phyloP scores from a whole-genome alignment of 2,113 vertebrate genomes.

The Paedocypris sp. region DNA sequence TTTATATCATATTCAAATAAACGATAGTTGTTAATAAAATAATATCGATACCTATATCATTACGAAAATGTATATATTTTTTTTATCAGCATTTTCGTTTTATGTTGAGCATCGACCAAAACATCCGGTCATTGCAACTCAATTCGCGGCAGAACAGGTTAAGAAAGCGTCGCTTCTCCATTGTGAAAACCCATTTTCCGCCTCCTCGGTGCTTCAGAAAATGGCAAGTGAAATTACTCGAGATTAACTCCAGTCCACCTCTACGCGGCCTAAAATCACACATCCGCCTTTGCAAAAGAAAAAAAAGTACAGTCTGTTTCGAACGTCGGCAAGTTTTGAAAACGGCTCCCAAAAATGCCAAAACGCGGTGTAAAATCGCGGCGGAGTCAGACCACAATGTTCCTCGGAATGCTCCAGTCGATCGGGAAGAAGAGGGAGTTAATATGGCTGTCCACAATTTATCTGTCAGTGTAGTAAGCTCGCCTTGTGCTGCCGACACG shows the following conservation, averaged over 20 bases:
- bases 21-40: neutral
- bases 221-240: neutral
- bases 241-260: neutral
- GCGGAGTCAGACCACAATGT: conserved; percentile 4
- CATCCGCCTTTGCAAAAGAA: neutral
- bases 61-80: no score
- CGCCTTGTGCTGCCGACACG: conserved; percentile 43
- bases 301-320: neutral
- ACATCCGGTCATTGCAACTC: neutral
- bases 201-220: neutral
- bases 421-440: conserved; percentile 33
- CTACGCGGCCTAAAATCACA: neutral
- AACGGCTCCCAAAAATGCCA: conserved; percentile 6
- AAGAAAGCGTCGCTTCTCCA: neutral
- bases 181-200: neutral
- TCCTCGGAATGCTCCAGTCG: conserved; percentile 23
- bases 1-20: neutral
- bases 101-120: no score
- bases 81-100: no score
- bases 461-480: conserved; percentile 45
- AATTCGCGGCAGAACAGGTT: neutral
- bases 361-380: neutral
- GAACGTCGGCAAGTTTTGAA: neutral
- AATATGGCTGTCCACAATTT: conserved; percentile 48
- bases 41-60: no score